These are phyloP conservation scores for Hippotragus niger DNA, from an alignment of 2,113 vertebrate genomes.

Conservation along the genomic window DNA sequence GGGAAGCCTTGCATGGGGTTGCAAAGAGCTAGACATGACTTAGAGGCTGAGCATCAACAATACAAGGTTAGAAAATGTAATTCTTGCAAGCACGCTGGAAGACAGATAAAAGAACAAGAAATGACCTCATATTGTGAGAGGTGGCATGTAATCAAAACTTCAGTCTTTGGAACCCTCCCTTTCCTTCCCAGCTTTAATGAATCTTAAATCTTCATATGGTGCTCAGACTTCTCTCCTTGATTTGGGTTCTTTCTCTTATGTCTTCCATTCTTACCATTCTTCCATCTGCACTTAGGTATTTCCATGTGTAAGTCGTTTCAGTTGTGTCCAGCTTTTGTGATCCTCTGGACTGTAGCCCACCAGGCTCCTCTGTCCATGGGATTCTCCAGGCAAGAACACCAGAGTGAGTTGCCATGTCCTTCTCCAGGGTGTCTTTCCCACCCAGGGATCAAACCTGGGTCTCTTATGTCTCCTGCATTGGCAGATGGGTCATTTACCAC, in stretches of 20 bases:
- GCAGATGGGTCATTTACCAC: neutral
- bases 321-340: neutral
- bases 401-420: neutral
- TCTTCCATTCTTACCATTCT: neutral
- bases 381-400: neutral
- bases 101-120: neutral
- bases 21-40: neutral
- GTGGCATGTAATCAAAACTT: neutral
- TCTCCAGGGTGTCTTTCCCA: neutral
- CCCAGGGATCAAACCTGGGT: neutral
- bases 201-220: neutral
- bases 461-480: neutral
- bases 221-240: neutral
- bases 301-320: neutral
- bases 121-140: neutral
- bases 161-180: neutral
- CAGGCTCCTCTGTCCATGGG: neutral
- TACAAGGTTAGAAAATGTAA: neutral
- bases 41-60: neutral
- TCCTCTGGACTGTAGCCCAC: neutral
- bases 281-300: neutral
- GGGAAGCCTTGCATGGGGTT: neutral
- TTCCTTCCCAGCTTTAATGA: neutral
- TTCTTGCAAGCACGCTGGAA: neutral
- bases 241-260: neutral